A percentile compares a stretch with the other conserved stretches of the same genome.
phyloP scores from a whole-genome alignment of 2,797 vertebrate species.

The Fratercula arctica region DNA sequence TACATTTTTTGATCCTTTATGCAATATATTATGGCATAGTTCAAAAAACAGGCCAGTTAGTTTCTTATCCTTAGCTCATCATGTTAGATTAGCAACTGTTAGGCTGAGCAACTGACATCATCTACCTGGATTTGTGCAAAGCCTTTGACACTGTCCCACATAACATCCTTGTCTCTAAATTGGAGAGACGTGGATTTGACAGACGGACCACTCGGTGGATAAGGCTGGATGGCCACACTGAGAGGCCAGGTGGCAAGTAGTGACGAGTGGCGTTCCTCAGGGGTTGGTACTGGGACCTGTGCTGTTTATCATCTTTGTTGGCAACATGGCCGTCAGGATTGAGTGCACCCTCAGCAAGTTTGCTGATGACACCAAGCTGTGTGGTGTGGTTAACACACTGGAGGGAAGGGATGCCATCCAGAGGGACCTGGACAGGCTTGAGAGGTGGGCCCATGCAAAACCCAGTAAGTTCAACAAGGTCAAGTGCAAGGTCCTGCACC shows the following conservation, averaged over 20 bases:
- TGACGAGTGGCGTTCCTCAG: neutral
- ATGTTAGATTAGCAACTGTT: neutral
- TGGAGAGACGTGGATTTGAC: neutral
- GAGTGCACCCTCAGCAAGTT: neutral
- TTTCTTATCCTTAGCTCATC: constrained; percentile 10
- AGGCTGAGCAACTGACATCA: neutral
- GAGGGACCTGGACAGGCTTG: neutral
- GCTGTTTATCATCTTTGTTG: neutral
- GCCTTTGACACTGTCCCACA: neutral
- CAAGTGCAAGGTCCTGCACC: neutral
- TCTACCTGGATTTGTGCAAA: neutral
- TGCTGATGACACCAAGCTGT: neutral
- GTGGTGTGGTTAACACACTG: neutral
- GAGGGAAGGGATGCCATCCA: neutral
- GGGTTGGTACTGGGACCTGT: neutral
- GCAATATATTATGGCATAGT: neutral
- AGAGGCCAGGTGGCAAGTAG: neutral
- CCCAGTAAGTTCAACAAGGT: neutral
- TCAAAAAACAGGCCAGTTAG: constrained; percentile 39
- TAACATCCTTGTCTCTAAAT: neutral
- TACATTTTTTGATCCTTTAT: constrained; percentile 26
- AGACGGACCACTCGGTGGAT: neutral
- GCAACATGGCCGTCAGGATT: neutral
- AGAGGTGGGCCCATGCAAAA: neutral
- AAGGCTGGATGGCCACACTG: neutral